Conservation (phyloP, 1,140 invertebrate genomes). For the Leptoteleia sp. region DNA sequence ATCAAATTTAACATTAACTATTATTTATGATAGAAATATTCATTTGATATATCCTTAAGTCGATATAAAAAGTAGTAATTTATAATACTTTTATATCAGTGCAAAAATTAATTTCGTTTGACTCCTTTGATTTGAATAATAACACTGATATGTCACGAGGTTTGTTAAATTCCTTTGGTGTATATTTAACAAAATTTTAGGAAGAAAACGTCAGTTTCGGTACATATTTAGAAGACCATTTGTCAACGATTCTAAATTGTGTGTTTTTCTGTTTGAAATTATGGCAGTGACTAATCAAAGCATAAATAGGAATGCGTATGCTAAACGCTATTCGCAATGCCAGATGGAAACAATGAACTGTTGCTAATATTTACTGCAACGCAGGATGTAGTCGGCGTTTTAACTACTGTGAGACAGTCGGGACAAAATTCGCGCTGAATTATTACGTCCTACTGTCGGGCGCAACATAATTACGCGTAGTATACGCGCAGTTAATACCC, state of each 20-base stretch:
- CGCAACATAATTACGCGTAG: slow-evolving; percentile 40
- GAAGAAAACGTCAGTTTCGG: neutral
- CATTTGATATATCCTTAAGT: no score
- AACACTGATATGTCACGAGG: no score
- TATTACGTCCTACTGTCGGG: slow-evolving; percentile 51
- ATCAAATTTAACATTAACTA: no score
- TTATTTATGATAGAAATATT: no score
- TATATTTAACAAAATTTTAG: no score
- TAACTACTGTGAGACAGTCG: slow-evolving; percentile 38
- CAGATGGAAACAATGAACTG: slow-evolving; percentile 52
- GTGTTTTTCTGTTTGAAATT: slow-evolving; percentile 6
- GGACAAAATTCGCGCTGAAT: slow-evolving; percentile 48
- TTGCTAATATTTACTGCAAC: slow-evolving; percentile 39
- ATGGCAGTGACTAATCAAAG: slow-evolving; percentile 38
- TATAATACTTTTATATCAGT: no score
- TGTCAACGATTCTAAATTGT: slow-evolving; percentile 6
- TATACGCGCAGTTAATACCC: slow-evolving; percentile 39
- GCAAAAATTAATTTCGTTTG: no score
- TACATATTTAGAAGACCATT: slow-evolving; percentile 4
- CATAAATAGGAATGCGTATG: slow-evolving; percentile 26
- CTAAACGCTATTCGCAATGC: slow-evolving; percentile 34
- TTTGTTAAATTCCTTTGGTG: no score
- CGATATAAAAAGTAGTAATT: no score
- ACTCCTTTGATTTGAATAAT: no score
- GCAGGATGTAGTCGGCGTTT: slow-evolving; percentile 60